Percentiles rank a stretch among this genome's conserved stretches.
Conservation (phyloP, 2,888 invertebrate species). For the Dusona sp. region DNA sequence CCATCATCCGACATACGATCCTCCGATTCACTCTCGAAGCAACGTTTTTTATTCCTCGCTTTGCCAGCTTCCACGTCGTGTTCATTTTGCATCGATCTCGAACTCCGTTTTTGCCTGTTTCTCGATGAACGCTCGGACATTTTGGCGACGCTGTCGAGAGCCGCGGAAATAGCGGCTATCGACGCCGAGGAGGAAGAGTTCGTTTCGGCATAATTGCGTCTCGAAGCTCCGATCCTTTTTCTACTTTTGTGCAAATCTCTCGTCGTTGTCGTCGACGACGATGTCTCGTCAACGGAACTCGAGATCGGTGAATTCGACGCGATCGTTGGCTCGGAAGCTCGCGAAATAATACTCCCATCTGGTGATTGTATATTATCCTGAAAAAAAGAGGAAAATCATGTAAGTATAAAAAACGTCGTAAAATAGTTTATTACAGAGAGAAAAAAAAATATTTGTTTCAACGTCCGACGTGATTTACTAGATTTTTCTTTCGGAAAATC, state of each 20-base stretch:
- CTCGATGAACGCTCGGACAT: constrained; percentile 62
- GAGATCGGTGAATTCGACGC: constrained; percentile 55
- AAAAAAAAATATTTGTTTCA: constrained; percentile 4
- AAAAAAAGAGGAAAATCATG: constrained; percentile 57
- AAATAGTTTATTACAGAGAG: background rate
- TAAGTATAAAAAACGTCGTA: background rate
- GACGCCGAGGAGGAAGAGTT: constrained; percentile 56
- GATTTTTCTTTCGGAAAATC: background rate
- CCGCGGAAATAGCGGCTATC: constrained; percentile 65
- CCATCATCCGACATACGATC: constrained; percentile 79
- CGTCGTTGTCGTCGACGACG: constrained; percentile 27
- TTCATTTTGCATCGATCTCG: constrained; percentile 40
- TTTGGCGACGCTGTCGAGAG: constrained; percentile 53
- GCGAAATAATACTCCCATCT: constrained; percentile 74
- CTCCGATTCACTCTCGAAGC: constrained; percentile 73
- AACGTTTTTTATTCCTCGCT: constrained; percentile 68
- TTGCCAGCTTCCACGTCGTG: background rate
- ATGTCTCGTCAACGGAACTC: constrained; percentile 31
- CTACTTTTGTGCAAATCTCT: constrained; percentile 40
- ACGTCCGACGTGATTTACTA: background rate
- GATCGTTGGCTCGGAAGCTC: constrained; percentile 70
- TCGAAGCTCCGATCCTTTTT: constrained; percentile 7
- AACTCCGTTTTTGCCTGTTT: constrained; percentile 26
- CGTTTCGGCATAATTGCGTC: constrained; percentile 40
- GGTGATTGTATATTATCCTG: constrained; percentile 78